Evolutionary conservation across 2,113 vertebrate species (phyloP).

Genomic region (Chamaetylas fuelleborni): DNA sequence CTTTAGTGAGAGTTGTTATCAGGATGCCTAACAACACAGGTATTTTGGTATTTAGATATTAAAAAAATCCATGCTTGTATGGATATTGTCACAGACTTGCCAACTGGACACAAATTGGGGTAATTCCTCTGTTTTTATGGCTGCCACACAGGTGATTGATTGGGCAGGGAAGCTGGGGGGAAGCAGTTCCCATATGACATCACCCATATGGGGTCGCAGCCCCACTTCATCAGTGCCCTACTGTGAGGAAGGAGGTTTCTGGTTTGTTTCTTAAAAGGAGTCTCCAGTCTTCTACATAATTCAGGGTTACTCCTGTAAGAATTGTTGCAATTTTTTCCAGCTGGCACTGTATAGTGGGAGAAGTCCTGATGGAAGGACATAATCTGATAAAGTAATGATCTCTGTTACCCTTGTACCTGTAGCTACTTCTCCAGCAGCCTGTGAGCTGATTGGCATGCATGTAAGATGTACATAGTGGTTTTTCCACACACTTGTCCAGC

Average conservation of each 20-base stretch:
- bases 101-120: neutral
- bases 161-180: neutral
- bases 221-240: neutral
- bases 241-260: neutral
- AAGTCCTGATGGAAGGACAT: neutral
- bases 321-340: neutral
- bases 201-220: neutral
- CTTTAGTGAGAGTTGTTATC: accelerated
- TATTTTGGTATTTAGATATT: neutral
- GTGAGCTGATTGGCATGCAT: neutral
- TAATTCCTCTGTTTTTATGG: neutral
- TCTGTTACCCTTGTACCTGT: neutral
- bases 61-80: neutral
- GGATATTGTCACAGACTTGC: neutral
- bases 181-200: accelerated
- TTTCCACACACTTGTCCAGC: neutral
- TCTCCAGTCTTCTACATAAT: neutral
- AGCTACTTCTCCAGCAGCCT: neutral
- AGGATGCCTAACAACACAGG: neutral
- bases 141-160: neutral
- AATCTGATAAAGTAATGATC: neutral
- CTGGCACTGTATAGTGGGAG: neutral
- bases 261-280: neutral
- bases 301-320: neutral
- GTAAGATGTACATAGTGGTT: neutral